Conservation (phyloP, 2,797 vertebrate species). For the Jordanella pulchra region DNA sequence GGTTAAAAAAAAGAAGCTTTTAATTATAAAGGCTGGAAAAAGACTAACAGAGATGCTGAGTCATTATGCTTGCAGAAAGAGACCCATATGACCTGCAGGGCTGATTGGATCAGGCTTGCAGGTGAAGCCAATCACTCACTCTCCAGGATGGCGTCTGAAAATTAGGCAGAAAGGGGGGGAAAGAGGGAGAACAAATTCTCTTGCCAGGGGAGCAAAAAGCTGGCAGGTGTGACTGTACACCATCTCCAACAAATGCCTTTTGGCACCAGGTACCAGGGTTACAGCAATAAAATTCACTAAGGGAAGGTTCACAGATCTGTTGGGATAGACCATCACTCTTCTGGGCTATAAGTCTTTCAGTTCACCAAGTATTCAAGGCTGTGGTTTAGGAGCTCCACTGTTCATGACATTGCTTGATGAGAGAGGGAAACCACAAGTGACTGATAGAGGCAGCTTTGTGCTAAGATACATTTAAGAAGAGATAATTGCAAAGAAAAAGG, state of each 20-base stretch:
- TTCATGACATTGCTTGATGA: neutral
- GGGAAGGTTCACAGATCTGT: neutral
- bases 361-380: conserved; percentile 1
- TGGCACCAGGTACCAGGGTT: conserved; percentile 5
- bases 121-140: conserved; percentile 9
- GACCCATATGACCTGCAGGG: neutral
- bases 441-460: neutral
- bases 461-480: neutral
- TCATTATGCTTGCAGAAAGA: conserved; percentile 5
- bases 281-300: conserved; percentile 1
- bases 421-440: neutral
- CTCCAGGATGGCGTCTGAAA: conserved; percentile 5
- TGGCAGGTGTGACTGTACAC: conserved; percentile 3
- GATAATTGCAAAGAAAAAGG: neutral
- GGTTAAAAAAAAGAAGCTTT: neutral
- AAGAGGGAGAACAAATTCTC: neutral
- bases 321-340: neutral
- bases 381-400: neutral
- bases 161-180: neutral
- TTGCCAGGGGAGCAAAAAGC: conserved; percentile 8
- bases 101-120: conserved; percentile 9
- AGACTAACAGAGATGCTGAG: neutral
- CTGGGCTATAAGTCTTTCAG: neutral
- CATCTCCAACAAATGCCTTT: neutral
- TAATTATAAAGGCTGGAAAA: neutral